Base-by-base conservation (phyloP, 2,113 vertebrate genomes). In the Tauraco erythrolophus region DNA sequence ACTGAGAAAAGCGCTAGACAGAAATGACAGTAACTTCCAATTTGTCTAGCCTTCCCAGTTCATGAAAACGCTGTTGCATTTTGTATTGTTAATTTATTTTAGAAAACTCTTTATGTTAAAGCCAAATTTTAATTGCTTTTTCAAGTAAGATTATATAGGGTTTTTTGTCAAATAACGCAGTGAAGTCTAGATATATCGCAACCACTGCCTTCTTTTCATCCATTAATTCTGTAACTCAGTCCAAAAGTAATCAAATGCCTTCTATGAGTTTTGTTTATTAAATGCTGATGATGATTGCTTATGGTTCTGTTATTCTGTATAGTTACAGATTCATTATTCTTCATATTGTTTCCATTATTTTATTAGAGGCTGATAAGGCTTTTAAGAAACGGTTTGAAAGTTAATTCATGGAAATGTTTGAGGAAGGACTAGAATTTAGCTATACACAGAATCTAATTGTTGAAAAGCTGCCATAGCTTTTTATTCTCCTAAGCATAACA, bases 101-200 rank as follows among this genome's bases (percentile, higher is more conserved):
- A 62, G 23, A 93, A 96, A 85, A 76, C 35, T 85, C 58, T 74
- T 76, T 33, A 37, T 54, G 66, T 65, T 78, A 89, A 78, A 80
- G 89, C 91, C 97, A 98, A 88, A 91, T 95, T 83, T 94, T 91
- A 98, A 98, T 97, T 97, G 92, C 75, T 94, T 94, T 94, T 92
- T 51, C 61, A 96, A 95, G 69, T 66, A 84, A 96, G 80, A 97
- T 97, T 97, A 97, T 88, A 93, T 85, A 92, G 82, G 57, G 56
- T 9, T 75, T 81, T 94, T 60, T 91, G 77, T 94, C 64, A 88
- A 95, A 75, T 50, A 92, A 95, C 80, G 96, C 60, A 94, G 28
- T 97, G 92, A 96, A 97, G 77, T 95, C 92, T 87, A 96, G 94
- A 94, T 94, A 71, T 90, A 96, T 96, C 91, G 95, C 51, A 97